Evolutionary conservation across 2,113 vertebrate species (phyloP).

Genomic region (Anthoscopus minutus): DNA sequence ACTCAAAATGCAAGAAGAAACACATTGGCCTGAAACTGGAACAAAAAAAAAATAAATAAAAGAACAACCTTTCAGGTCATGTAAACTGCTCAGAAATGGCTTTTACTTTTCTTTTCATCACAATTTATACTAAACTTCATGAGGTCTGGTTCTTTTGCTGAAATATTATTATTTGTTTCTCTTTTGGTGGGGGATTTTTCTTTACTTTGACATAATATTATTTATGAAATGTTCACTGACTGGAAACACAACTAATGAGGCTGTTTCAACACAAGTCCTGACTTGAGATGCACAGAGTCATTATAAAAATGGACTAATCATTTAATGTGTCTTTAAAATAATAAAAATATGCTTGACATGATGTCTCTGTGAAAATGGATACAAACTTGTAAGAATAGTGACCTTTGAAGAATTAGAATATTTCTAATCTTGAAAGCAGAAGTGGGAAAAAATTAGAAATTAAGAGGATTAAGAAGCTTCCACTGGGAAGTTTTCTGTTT

Average conservation of each 20-base stretch:
- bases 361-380: not conserved
- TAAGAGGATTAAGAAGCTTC: not conserved
- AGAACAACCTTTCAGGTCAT: not conserved
- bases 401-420: not conserved
- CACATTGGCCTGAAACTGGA: not conserved
- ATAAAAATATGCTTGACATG: not conserved
- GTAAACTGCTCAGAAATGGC: not conserved
- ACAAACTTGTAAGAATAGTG: not conserved
- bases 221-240: not conserved
- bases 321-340: not conserved
- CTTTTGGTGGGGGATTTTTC: not conserved
- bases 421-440: not conserved
- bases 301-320: not conserved
- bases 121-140: not conserved
- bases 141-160: not conserved
- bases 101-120: not conserved
- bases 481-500: not conserved
- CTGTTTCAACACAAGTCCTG: not conserved
- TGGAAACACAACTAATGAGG: not conserved
- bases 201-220: not conserved
- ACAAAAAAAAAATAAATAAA: not conserved
- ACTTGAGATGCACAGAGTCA: not conserved
- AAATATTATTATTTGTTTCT: not conserved
- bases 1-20: not conserved
- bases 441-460: not conserved